Percentiles rank a stretch among this genome's conserved stretches.
These are phyloP conservation scores for Megaceryle alcyon DNA, from an alignment of 2,797 vertebrate genomes.

Conservation along the genomic window DNA sequence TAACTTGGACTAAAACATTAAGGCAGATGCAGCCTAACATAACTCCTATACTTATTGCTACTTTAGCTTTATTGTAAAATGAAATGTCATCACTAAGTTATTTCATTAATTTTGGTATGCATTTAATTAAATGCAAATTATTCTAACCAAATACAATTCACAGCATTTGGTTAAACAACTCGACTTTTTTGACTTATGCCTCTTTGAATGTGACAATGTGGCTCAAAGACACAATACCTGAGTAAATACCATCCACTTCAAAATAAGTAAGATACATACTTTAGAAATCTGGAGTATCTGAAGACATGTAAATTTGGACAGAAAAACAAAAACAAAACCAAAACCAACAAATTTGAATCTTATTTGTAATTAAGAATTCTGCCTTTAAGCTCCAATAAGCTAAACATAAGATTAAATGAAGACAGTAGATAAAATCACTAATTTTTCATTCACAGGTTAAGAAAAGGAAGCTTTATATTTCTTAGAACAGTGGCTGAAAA, in stretches of 20 bases:
- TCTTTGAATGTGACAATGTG: background rate
- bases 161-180: background rate
- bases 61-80: background rate
- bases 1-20: background rate
- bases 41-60: background rate
- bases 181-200: background rate
- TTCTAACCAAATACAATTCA: background rate
- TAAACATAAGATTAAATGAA: background rate
- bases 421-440: background rate
- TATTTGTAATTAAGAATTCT: background rate
- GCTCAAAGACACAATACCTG: background rate
- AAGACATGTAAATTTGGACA: background rate
- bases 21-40: background rate
- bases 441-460: background rate
- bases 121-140: background rate
- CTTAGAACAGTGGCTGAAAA: background rate
- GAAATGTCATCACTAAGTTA: background rate
- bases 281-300: background rate
- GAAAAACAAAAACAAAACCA: background rate
- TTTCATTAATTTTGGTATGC: background rate
- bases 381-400: background rate
- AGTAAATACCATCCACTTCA: background rate
- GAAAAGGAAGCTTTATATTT: background rate
- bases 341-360: background rate
- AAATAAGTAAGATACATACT: background rate